Evolutionary conservation across 2,888 invertebrate species (phyloP), one percentile per base, ranked within the genome.

Genomic region (Dasypogon diadema): DNA sequence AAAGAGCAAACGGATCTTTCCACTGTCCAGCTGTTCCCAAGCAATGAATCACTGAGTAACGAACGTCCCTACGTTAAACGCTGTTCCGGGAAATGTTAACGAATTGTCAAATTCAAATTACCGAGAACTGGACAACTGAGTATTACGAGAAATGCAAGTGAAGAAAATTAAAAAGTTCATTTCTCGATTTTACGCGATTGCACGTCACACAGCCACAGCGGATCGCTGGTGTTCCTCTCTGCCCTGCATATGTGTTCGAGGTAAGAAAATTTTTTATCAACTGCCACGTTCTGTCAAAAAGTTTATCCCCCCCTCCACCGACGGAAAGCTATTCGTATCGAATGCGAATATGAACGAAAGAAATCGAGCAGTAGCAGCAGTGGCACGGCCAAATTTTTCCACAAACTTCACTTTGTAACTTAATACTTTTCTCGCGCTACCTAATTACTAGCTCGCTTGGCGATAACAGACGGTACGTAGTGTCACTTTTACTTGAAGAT

Each of bases 281-380:
- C 51, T 76, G 76, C 76, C 76, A 76, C 76, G 76, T 76, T 76
- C 76, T 76, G 76, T 72, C 75, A 75, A 75, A 74, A 74, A 30
- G 70, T 54, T 70, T 14, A 3, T 24, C 60, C 4, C 30, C 70
- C 54, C 54, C 70, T 54, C 51, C 16, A 51, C 70, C 54, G 34
- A 70, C 70, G 70, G 54, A 70, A 70, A 70, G 70, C 54, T 42
- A 42, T 42, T 42, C 42, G 42, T 12, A 12, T 51, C 24, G 26
- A 24, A 22, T 48, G 37, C 14, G 30, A 72, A 73, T n/a, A n/a
- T 22, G 30, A 72, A 73, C 48, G 18, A 24, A 74, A 74, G 60
- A 65, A 65, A 63, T 51, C 54, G 46, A 54, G 34, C 75, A 63
- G 48, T 58, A 46, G 24, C 74, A 55, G 30, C 75, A 63, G n/a